Evolutionary conservation across 2,113 vertebrate genomes (phyloP), one percentile per base, ranked within the genome.

Genomic region (Tapirus terrestris): DNA sequence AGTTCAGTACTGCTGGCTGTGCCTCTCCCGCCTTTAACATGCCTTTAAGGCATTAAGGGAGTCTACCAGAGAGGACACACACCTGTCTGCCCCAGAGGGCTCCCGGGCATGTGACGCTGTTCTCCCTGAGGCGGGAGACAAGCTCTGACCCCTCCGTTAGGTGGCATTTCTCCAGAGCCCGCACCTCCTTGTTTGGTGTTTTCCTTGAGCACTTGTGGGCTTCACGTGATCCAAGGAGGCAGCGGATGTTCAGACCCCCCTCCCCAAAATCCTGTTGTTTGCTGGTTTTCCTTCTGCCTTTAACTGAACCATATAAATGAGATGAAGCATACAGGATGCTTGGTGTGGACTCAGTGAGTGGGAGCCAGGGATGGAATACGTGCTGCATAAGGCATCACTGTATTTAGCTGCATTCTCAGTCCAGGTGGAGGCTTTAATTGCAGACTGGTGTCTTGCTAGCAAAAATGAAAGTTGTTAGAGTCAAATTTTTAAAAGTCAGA

Each of bases 401-500:
- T 91, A 79, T 91, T 97, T 89, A 92, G 94, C 94, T 53, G 79
- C 45, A 4, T 86, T 75, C 95, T 84, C 83, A 43, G 89, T 94
- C 82, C 83, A 4, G 51, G 82, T 89, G 94, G 83, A 91, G 95
- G 73, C 88, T 96, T 97, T 96, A 91, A 87, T 93, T 97, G 93
- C 89, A 95, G 87, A 91, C 45, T 39, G 73, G 48, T 65, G 67
- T 89, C 89, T 96, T 89, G 81, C 97, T 94, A 83, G 94, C 82
- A 93, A 86, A 98, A 93, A 84, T 85, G 91, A 77, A 85, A 97
- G 70, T 65, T 2, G 60, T 79, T 92, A n/a, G 76, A 96, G 77
- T 86, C 60, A 88, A 70, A 75, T 67, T 97, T 95, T 94, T 43
- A 81, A 97, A 89, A 95, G 88, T 89, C 53, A 72, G 39, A 83